Conservation (phyloP, 2,797 vertebrate genomes). For the Cheirogaleus major region DNA sequence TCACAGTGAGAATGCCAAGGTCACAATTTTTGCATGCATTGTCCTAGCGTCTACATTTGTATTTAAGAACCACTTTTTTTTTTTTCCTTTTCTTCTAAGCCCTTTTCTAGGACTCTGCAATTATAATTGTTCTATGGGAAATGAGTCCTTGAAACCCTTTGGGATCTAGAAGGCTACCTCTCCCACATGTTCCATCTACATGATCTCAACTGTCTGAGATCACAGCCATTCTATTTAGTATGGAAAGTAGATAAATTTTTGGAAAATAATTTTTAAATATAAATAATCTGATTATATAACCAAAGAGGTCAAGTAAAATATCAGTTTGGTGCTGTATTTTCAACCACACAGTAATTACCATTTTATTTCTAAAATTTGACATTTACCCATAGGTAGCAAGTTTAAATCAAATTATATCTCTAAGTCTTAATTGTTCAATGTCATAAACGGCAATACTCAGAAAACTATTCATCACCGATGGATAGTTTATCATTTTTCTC, state of each 20-base stretch:
- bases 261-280: constrained; percentile 26
- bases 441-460: not conserved
- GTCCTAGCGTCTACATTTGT: not conserved
- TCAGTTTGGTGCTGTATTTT: not conserved
- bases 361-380: constrained; percentile 25
- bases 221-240: not conserved
- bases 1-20: constrained; percentile 54
- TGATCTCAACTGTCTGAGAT: constrained; percentile 10
- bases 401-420: constrained; percentile 21
- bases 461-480: not conserved
- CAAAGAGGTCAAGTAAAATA: not conserved
- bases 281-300: not conserved
- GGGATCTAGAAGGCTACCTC: constrained; percentile 45
- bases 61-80: not conserved
- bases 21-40: not conserved
- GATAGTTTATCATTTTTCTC: not conserved
- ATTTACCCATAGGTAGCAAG: constrained; percentile 4
- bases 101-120: constrained; percentile 30
- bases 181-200: constrained; percentile 13
- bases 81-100: not conserved
- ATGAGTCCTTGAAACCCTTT: constrained; percentile 55
- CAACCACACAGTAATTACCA: not conserved
- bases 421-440: not conserved
- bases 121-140: constrained; percentile 42
- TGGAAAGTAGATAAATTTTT: not conserved